phyloP scores from a whole-genome alignment of 2,113 vertebrate species.

The Vimba vimba region DNA sequence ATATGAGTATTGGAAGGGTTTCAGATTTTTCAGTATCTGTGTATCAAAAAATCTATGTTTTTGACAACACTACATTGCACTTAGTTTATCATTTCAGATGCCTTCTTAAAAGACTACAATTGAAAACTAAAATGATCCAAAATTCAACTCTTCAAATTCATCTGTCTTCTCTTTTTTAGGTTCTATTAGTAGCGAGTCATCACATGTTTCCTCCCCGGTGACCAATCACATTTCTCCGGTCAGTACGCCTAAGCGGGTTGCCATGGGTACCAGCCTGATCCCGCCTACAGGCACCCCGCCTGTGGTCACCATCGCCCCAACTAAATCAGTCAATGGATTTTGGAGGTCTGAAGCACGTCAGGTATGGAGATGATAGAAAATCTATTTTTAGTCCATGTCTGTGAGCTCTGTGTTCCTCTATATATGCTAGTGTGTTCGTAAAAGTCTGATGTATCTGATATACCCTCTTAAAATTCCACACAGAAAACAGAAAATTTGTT shows the following conservation, averaged over 20 bases:
- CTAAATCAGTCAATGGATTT: conserved; percentile 90
- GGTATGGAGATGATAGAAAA: conserved; percentile 68
- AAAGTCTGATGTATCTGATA: neutral
- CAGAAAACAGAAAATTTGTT: neutral
- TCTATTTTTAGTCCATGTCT: neutral
- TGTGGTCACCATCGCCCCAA: conserved; percentile 93
- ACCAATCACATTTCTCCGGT: conserved; percentile 94
- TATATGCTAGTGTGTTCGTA: neutral
- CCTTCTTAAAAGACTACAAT: too few species aligned
- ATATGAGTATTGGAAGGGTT: too few species aligned
- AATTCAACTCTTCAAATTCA: neutral
- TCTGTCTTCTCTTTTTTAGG: conserved; percentile 67
- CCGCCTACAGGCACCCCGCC: conserved; percentile 86
- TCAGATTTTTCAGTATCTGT: too few species aligned
- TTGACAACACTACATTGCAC: too few species aligned
- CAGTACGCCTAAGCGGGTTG: conserved; percentile 87
- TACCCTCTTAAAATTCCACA: neutral
- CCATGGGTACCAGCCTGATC: conserved; percentile 86
- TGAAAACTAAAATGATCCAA: too few species aligned
- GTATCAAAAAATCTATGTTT: too few species aligned
- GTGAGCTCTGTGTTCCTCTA: neutral
- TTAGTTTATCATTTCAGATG: too few species aligned
- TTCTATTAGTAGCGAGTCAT: conserved; percentile 89
- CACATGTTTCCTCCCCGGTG: conserved; percentile 90
- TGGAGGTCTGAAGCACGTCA: conserved; percentile 91